A percentile compares a stretch with the other conserved stretches of the same genome.
Conservation (phyloP, 2,113 vertebrate genomes). For the Hypocryptadius cinnamomeus region DNA sequence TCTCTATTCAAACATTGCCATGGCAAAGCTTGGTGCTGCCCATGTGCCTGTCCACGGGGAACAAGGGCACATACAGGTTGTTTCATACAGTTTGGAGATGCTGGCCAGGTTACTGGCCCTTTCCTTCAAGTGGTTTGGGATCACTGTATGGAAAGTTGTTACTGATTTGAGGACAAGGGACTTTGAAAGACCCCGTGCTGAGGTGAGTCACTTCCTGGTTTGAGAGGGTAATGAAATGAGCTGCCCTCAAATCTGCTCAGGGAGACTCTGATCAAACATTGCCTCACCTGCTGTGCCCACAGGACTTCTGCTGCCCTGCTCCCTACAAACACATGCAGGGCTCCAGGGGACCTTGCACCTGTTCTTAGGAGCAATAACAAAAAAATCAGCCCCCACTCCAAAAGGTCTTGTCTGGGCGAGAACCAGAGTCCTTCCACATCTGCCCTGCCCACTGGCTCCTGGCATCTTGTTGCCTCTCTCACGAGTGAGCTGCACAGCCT, state of each 20-base stretch:
- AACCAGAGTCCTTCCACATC: neutral
- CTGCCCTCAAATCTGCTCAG: neutral
- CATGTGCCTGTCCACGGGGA: accelerated
- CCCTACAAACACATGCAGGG: neutral
- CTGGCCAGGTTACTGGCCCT: neutral
- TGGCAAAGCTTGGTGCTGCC: neutral
- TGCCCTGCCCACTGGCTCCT: neutral
- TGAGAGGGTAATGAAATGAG: accelerated
- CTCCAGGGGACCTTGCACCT: neutral
- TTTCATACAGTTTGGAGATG: neutral
- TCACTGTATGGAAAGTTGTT: neutral
- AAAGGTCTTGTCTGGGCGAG: neutral
- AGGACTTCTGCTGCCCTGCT: neutral
- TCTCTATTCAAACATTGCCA: too few species aligned
- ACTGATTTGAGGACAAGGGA: neutral
- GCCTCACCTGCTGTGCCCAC: neutral
- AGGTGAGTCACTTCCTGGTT: neutral
- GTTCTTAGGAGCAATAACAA: neutral
- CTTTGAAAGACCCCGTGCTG: neutral
- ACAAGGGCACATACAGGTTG: neutral
- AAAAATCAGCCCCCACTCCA: neutral
- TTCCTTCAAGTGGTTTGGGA: neutral
- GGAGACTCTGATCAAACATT: neutral
- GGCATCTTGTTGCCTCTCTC: neutral
- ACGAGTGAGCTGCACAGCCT: neutral